Evolutionary conservation across 2,888 invertebrate species (phyloP).

Genomic region (Ophion obscuratus): DNA sequence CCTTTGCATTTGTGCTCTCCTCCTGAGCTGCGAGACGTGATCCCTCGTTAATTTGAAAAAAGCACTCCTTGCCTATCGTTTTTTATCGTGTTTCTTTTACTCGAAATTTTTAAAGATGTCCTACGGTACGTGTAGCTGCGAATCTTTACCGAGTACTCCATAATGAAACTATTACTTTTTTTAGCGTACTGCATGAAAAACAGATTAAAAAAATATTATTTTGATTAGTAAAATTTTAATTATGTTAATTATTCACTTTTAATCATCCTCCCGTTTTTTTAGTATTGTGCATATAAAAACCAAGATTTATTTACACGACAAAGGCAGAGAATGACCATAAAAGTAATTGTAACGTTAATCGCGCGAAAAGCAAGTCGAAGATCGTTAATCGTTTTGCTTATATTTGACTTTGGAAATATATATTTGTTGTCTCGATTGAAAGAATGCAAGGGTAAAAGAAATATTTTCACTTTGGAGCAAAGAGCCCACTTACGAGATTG

Average conservation of each 20-base stretch:
- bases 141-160: background rate
- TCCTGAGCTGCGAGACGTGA: background rate
- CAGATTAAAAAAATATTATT: background rate
- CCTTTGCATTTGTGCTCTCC: background rate
- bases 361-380: background rate
- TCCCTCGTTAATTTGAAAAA: slow-evolving; percentile 17
- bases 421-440: background rate
- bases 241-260: background rate
- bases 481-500: background rate
- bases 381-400: background rate
- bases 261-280: background rate
- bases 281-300: background rate
- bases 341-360: background rate
- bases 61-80: background rate
- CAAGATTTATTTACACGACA: background rate
- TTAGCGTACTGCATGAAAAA: background rate
- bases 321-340: background rate
- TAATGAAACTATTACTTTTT: background rate
- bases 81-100: background rate
- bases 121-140: background rate
- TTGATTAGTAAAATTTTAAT: slow-evolving; percentile 1
- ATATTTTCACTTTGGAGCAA: background rate
- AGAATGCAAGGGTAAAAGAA: background rate
- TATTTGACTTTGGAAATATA: background rate
- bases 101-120: background rate